Evolutionary conservation across 2,113 vertebrate genomes (phyloP), one percentile per base, ranked within the genome.

Genomic region (Charadrius vociferus): DNA sequence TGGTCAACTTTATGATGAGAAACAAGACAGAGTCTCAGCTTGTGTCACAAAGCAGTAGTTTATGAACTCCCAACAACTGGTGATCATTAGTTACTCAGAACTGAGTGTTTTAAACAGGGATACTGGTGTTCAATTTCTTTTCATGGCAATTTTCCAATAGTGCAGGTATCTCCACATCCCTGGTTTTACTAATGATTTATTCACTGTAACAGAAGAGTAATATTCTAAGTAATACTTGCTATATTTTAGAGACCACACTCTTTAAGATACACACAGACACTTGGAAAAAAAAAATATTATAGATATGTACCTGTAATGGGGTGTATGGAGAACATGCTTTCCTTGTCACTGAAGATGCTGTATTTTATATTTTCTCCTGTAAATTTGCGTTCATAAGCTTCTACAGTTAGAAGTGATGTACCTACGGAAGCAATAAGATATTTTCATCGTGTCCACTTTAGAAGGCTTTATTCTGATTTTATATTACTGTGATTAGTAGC

Each of bases 341-440:
- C 98, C 55, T 99, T 98, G 82, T 98, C 99, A 86, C 89, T 98
- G 73, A 99, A 98, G 95, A 99, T 96, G 63, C 96, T 98, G 81
- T 99, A 99, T 56, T 95, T 98, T 95, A 99, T 96, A n/a, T 39
- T 92, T 56, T 97, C 97, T 96, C 79, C 93, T 65, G 86, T 90
- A 95, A 91, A 96, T 59, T 73, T 97, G 58, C 34, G 92, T 78
- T 98, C 97, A 70, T 97, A 97, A 67, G 99, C 99, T 86, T 98
- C 97, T 71, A 99, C 98, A 71, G 98, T 99, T 67, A 98, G 86
- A 88, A 99, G 79, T 82, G 98, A 98, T n/a, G 98, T 98, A 59
- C 99, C 99, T 99, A 91, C 9, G 47, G 95, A 95, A 96, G 56
- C 26, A 92, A 21, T 23, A 77, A 71, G 43, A 86, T 14, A 34